Conservation (phyloP, 92 coral and sea anemone species). For the Metridium senile region DNA sequence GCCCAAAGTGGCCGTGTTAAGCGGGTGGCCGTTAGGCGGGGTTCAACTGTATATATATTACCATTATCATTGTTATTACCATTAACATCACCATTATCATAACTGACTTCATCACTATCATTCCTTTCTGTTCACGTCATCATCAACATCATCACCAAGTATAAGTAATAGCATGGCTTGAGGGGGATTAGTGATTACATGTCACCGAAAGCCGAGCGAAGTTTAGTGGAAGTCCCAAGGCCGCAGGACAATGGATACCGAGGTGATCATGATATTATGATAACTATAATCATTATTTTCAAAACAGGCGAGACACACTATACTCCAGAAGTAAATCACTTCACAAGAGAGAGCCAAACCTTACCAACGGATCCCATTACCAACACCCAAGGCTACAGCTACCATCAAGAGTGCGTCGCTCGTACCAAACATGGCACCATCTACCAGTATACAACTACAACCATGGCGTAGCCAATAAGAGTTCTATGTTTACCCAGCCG, state of each 20-base stretch:
- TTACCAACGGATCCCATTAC: constrained; percentile 55
- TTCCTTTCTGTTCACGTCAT: no score
- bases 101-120: neutral
- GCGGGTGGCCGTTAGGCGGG: no score
- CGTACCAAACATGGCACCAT: constrained; percentile 98
- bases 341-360: constrained; percentile 73
- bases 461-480: constrained; percentile 72
- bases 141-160: neutral
- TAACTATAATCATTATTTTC: neutral
- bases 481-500: constrained; percentile 89
- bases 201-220: no score
- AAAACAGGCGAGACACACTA: constrained; percentile 50
- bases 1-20: no score
- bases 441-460: constrained; percentile 76
- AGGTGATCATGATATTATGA: no score
- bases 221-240: no score
- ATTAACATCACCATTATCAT: neutral
- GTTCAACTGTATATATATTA: no score
- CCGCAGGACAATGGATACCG: no score
- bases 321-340: constrained; percentile 16
- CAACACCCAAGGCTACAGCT: constrained; percentile 59
- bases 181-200: no score
- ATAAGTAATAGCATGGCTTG: no score
- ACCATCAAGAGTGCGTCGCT: constrained; percentile 64
- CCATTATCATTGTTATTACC: neutral